These are phyloP conservation scores for Yponomeuta evonymella DNA, from an alignment of 2,888 invertebrate species.

Conservation along the genomic window DNA sequence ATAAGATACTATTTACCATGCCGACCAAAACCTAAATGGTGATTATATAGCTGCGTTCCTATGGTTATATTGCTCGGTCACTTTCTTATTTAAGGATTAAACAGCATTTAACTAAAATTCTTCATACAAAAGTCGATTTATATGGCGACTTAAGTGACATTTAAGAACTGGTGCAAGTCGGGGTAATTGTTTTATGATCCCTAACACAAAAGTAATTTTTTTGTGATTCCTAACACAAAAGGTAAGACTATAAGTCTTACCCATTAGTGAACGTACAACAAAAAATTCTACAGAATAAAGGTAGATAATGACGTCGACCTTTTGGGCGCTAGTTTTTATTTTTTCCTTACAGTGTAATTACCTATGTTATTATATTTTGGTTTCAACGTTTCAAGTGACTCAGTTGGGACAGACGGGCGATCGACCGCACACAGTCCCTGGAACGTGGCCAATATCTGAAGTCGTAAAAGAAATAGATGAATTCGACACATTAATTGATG, in stretches of 20 bases:
- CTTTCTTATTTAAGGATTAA: no score
- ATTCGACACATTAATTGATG: constrained; percentile 1
- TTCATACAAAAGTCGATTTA: no score
- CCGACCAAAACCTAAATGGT: no score
- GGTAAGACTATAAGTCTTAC: not conserved
- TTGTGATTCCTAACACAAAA: no score
- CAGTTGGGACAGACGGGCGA: constrained; percentile 28
- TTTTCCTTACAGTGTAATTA: not conserved
- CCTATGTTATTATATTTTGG: not conserved
- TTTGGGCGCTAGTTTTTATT: not conserved
- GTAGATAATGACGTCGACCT: not conserved
- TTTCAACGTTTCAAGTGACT: not conserved
- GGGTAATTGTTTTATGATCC: no score
- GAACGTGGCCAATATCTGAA: constrained; percentile 44
- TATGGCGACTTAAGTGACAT: no score
- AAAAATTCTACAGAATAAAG: not conserved
- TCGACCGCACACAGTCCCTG: constrained; percentile 47
- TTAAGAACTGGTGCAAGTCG: no score
- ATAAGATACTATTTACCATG: no score
- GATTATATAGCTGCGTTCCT: no score
- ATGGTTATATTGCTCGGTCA: no score
- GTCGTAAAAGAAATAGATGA: constrained; percentile 17
- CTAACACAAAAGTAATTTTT: no score
- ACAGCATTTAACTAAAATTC: no score
- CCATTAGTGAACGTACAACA: not conserved